Conservation (phyloP, 2,113 vertebrate species). For the Uropsilus gracilis region DNA sequence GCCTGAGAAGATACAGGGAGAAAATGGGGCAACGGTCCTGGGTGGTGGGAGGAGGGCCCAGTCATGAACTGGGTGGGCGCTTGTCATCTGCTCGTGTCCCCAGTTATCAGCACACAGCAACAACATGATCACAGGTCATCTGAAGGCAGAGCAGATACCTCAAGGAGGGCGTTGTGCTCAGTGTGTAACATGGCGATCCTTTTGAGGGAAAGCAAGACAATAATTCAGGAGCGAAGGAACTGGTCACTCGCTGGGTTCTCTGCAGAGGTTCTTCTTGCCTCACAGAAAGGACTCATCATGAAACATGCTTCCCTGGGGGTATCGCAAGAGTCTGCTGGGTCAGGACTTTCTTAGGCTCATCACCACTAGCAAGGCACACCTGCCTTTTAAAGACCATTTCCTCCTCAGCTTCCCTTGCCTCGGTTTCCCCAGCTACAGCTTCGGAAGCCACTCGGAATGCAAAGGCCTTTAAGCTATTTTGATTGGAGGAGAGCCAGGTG, state of each 20-base stretch:
- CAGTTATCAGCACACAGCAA: not conserved
- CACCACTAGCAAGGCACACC: not conserved
- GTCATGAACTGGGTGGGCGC: not conserved
- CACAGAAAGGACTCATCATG: not conserved
- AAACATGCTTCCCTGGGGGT: not conserved
- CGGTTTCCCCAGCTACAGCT: not conserved
- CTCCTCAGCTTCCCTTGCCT: not conserved
- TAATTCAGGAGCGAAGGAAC: not conserved
- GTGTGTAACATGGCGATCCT: not conserved
- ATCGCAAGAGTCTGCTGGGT: not conserved
- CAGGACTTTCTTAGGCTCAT: not conserved
- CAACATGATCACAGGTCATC: not conserved
- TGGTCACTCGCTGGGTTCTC: not conserved
- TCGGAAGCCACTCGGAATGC: not conserved
- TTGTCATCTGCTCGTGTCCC: no score
- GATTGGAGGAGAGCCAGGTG: not conserved
- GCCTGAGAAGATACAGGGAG: not conserved
- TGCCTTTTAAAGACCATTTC: not conserved
- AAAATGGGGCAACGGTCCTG: not conserved
- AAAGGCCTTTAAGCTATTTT: constrained; percentile 28
- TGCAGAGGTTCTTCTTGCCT: not conserved
- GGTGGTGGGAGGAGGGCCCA: not conserved
- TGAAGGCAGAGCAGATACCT: not conserved
- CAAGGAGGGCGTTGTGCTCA: not conserved
- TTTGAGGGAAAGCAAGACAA: not conserved